Percentiles rank a stretch among this genome's conserved stretches.
Conservation (phyloP, 2,113 vertebrate genomes). For the Stigmatopora argus region DNA sequence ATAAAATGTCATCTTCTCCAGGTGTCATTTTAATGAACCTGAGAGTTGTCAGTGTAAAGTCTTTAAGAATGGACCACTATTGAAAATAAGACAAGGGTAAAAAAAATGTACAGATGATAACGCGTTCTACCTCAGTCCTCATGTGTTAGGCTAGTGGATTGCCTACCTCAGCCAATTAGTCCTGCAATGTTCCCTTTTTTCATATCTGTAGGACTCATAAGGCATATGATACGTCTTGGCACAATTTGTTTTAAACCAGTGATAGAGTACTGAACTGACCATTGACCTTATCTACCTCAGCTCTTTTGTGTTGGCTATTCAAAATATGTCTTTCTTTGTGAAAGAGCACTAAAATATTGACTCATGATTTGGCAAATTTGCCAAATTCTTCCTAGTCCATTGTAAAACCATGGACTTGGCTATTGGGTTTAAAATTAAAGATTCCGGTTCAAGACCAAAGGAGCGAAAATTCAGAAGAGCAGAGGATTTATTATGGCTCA, state of each 20-base stretch:
- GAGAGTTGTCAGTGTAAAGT: background rate
- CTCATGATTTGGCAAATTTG: background rate
- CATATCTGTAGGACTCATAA: background rate
- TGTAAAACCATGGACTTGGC: slow-evolving; percentile 2
- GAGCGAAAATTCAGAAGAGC: background rate
- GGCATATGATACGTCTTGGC: background rate
- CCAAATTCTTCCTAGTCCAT: background rate
- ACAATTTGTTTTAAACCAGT: background rate
- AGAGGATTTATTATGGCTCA: background rate
- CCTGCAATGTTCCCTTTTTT: background rate
- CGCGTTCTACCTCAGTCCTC: background rate
- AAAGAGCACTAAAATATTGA: slow-evolving; percentile 4
- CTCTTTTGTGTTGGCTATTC: background rate
- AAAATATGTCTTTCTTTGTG: background rate
- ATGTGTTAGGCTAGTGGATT: background rate
- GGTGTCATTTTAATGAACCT: background rate
- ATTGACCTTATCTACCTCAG: slow-evolving; percentile 4
- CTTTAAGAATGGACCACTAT: background rate
- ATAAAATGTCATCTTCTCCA: background rate
- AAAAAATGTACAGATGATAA: background rate
- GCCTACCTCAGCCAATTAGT: slow-evolving; percentile 9
- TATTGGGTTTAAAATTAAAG: background rate
- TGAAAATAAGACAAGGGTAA: background rate
- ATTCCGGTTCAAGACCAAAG: background rate
- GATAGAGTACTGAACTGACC: background rate